phyloP scores from a whole-genome alignment of 2,888 invertebrate genomes.

The Mystacides longicornis region DNA sequence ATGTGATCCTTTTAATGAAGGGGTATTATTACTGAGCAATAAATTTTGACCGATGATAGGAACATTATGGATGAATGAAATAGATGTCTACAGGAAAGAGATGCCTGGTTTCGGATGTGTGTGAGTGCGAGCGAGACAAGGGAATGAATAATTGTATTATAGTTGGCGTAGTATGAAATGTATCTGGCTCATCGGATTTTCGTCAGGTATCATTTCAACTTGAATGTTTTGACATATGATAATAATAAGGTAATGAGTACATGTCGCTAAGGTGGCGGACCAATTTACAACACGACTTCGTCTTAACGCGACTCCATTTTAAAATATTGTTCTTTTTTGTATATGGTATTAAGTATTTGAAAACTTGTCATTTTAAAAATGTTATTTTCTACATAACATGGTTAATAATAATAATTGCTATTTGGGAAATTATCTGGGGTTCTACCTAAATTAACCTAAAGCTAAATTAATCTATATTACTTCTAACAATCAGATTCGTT shows the following conservation, averaged over 20 bases:
- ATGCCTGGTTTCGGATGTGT: constrained; percentile 32
- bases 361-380: too few species aligned
- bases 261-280: constrained; percentile 28
- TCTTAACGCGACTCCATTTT: too few species aligned
- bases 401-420: too few species aligned
- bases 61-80: constrained; percentile 43
- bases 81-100: constrained; percentile 33
- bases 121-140: constrained; percentile 30
- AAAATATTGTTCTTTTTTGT: too few species aligned
- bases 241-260: constrained; percentile 51
- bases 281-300: background rate
- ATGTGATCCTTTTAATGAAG: background rate
- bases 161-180: too few species aligned
- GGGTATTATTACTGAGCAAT: background rate
- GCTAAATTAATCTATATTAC: too few species aligned
- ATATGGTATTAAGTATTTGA: too few species aligned
- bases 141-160: constrained; percentile 36
- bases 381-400: too few species aligned
- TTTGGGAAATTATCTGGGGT: too few species aligned
- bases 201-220: constrained; percentile 50
- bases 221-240: constrained; percentile 53
- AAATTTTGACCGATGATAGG: background rate
- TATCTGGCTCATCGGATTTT: constrained; percentile 56
- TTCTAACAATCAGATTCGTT: too few species aligned
- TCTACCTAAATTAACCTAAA: too few species aligned